phyloP scores from a whole-genome alignment of 2,797 vertebrate species.

The Alauda arvensis region DNA sequence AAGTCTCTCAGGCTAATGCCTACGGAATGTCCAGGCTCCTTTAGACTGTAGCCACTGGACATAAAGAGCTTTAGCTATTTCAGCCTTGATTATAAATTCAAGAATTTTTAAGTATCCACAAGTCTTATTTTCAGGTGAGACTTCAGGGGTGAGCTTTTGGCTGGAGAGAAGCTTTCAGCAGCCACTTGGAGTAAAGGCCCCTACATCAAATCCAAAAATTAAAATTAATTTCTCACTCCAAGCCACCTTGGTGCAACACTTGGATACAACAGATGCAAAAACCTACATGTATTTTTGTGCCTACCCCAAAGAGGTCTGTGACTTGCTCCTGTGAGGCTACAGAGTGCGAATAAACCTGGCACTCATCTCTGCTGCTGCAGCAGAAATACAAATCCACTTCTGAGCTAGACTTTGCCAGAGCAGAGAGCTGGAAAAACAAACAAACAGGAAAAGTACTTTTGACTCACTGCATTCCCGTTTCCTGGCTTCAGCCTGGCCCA shows the following conservation, averaged over 20 bases:
- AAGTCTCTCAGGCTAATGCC: background rate
- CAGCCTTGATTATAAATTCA: background rate
- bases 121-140: background rate
- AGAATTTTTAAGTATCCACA: background rate
- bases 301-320: background rate
- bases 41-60: background rate
- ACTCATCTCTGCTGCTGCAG: background rate
- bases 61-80: background rate
- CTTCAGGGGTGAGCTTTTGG: background rate
- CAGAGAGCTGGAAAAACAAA: conserved; percentile 1
- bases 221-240: background rate
- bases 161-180: background rate
- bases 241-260: background rate
- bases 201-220: background rate
- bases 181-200: background rate
- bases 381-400: background rate
- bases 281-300: background rate
- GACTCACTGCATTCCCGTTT: background rate
- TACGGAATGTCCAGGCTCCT: background rate
- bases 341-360: background rate
- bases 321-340: background rate
- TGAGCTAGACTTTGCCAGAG: background rate
- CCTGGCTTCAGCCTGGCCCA: background rate
- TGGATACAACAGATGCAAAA: background rate
- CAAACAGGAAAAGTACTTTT: background rate